Base-by-base conservation (phyloP, 2,113 vertebrate species). In the Ornithorhynchus anatinus region DNA sequence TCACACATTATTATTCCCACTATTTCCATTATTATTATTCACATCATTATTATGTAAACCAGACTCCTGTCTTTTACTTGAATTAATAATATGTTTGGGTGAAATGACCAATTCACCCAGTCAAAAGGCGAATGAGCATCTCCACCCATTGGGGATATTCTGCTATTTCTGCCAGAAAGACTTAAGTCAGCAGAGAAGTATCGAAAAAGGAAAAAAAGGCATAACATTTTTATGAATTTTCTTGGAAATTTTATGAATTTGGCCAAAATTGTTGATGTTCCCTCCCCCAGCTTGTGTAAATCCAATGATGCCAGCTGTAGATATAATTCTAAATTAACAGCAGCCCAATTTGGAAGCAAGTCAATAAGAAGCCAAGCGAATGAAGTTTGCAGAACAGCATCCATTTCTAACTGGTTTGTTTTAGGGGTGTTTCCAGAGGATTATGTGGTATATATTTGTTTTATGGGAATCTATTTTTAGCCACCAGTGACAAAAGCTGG, bases 181-280 rank as follows among this genome's bases (percentile, higher is more conserved):
- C n/a, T n/a, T n/a, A n/a, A n/a, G n/a, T n/a, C n/a, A n/a, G n/a
- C n/a, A n/a, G n/a, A n/a, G n/a, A n/a, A n/a, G n/a, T n/a, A n/a
- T n/a, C n/a, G n/a, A n/a, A n/a, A n/a, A 60, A 72, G 32, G n/a
- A 59, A 72, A 81, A 17, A 27, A 4, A 10, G 19, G 29, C 17
- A n/a, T n/a, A n/a, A n/a, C n/a, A n/a, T n/a, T 64, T 70, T 65
- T 32, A 66, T 75, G 72, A 75, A 69, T n/a, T 54, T 69, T 66
- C 47, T 74, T 66, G 36, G 79, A 75, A 79, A 69, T 77, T 79
- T 75, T 32, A 77, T 75, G 57, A 74, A 66, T 63, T 77, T 77
- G 56, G 56, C 52, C 77, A 85, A 63, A 66, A 77, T 66, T 76
- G 71, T 22, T 62, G 56, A 69, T 9, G 29, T 59, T 60, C 66